These are phyloP conservation scores for Ophioderma brevispina DNA, from an alignment of 35 echinoderm and acorn worm genomes.

Conservation along the genomic window DNA sequence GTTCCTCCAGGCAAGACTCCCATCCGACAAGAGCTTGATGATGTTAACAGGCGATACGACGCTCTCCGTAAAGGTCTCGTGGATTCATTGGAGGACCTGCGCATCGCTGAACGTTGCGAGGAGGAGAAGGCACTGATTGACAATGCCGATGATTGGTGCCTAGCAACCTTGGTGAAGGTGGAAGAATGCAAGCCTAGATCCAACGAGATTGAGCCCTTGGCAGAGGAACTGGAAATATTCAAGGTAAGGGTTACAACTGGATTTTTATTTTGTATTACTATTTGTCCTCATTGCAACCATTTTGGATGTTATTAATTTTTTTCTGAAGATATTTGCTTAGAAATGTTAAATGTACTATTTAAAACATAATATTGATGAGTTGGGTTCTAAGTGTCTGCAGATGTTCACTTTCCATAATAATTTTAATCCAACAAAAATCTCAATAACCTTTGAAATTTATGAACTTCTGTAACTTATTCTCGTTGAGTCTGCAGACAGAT, in stretches of 20 bases:
- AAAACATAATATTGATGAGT: no score
- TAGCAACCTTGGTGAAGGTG: conserved; percentile 62
- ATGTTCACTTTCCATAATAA: no score
- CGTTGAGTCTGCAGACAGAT: no score
- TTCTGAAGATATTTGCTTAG: neutral
- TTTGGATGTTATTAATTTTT: neutral
- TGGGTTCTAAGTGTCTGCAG: no score
- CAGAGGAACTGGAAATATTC: conserved; percentile 69
- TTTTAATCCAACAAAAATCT: no score
- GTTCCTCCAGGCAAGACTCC: conserved; percentile 51
- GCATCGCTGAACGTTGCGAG: conserved; percentile 68
- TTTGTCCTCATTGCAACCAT: neutral
- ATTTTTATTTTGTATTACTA: neutral
- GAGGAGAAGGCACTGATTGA: conserved; percentile 79
- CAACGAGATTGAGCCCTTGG: conserved; percentile 69
- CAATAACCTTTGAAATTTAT: no score
- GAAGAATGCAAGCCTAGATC: conserved; percentile 58
- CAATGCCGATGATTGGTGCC: conserved; percentile 65
- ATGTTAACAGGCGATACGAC: conserved; percentile 83
- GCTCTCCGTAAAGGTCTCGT: conserved; percentile 61
- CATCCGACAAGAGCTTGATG: conserved; percentile 63
- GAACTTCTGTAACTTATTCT: no score
- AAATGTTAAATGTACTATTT: no score
- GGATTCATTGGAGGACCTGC: conserved; percentile 71
- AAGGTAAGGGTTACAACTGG: conserved; percentile 68